phyloP scores from a whole-genome alignment of 1,140 invertebrate species.

The Heliconius nattereri region DNA sequence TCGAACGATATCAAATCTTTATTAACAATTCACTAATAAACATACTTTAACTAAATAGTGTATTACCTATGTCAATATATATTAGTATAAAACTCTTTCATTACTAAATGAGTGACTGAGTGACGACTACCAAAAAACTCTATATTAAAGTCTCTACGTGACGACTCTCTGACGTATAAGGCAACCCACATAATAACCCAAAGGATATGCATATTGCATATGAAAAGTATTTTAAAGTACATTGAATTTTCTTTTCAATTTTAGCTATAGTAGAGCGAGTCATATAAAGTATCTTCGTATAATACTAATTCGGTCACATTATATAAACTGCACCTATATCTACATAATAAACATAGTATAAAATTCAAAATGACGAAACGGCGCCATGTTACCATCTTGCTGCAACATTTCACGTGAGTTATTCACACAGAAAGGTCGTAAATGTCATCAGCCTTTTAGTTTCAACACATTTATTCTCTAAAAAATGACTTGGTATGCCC shows the following conservation, averaged over 20 bases:
- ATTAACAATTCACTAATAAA: neutral
- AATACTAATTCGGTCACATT: neutral
- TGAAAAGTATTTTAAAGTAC: no score
- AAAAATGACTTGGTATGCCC: slow-evolving; percentile 44
- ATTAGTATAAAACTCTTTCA: no score
- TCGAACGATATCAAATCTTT: neutral
- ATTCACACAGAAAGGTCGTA: slow-evolving; percentile 17
- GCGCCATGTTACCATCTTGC: neutral
- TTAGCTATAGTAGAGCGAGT: neutral
- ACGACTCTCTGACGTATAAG: no score
- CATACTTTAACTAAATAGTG: neutral
- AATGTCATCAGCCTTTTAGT: slow-evolving; percentile 26
- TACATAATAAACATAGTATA: neutral
- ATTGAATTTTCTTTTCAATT: no score
- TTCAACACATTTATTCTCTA: slow-evolving; percentile 36
- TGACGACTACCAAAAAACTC: no score
- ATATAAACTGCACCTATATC: neutral
- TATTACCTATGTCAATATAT: neutral
- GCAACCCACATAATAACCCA: no score
- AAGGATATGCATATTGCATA: no score
- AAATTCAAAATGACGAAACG: slow-evolving; percentile 13
- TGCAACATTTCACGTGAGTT: slow-evolving; percentile 8
- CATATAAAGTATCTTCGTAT: neutral
- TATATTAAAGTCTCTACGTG: no score
- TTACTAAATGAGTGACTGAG: no score